phyloP scores from a whole-genome alignment of 2,888 invertebrate species.

The Spisula subtruncata region DNA sequence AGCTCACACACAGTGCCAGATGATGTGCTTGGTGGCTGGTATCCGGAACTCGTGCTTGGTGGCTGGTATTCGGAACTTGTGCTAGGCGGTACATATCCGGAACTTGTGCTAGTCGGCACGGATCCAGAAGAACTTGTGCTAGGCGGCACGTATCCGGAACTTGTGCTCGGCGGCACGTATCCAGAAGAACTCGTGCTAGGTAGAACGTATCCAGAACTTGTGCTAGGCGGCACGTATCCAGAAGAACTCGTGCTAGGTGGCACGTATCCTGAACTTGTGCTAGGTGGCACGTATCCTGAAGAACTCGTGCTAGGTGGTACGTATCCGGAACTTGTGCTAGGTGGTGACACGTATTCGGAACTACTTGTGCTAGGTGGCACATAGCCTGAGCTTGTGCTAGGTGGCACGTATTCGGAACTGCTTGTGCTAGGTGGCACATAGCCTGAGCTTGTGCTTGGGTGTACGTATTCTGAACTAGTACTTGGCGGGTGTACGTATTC shows the following conservation, averaged over 20 bases:
- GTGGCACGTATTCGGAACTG: background rate
- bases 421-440: background rate
- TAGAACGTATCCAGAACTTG: background rate
- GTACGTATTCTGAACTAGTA: background rate
- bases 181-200: no score
- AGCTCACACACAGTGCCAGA: no score
- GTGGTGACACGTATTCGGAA: background rate
- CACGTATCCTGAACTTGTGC: background rate
- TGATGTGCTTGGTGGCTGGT: no score
- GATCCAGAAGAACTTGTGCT: no score
- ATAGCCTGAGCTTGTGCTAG: background rate
- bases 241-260: slow-evolving; percentile 1
- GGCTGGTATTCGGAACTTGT: no score
- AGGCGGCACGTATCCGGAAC: no score
- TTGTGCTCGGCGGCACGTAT: no score
- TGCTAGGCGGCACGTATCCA: background rate
- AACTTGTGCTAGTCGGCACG: no score
- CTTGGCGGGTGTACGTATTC: background rate
- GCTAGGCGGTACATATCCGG: no score
- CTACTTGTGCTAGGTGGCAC: slow-evolving; percentile 12
- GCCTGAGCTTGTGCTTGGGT: background rate
- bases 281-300: background rate
- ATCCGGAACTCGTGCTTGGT: slow-evolving; percentile 20
- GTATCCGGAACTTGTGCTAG: background rate
- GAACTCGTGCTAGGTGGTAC: background rate